Evolutionary conservation across 1,140 invertebrate species (phyloP), one percentile per base, ranked within the genome.

Genomic region (Oncopeltus fasciatus): DNA sequence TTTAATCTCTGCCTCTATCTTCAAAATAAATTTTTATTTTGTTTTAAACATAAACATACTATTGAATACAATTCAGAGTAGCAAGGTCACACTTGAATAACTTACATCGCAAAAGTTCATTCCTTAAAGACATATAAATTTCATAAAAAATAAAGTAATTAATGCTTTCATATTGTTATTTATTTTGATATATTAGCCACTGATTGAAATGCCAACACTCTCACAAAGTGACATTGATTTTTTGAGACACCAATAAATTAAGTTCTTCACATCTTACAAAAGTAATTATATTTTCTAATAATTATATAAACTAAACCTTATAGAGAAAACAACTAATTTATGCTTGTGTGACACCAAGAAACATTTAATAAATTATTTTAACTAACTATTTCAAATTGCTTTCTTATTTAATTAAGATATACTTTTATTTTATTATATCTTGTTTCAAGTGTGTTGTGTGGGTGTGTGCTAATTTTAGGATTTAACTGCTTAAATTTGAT

Each of bases 311-410:
- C n/a, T n/a, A n/a, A n/a, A n/a, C n/a, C n/a, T n/a, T n/a, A n/a
- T n/a, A 24, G 18, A 20, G 18, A 18, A 16, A 44, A 21, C 38
- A 14, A 27, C 26, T 49, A 20, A 57, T 61, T 61, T 61, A 53
- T 57, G 20, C 46, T 53, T 64, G 26, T 61, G 60, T 65, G 64
- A 62, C 68, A 69, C 70, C 70, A 72, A 74, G 75, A 75, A 75
- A 75, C 76, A 76, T 77, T 77, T 11, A 46, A 21, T 27, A 60
- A 53, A 53, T 24, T 53, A 53, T 53, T 53, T 53, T 53, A 53
- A 53, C 49, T n/a, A n/a, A n/a, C n/a, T n/a, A 53, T 53, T 53
- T 53, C 21, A 53, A 53, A 53, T 24, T 8, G 9, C 24, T 53
- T 20, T 53, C 4, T 27, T 53, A 14, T 24, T 24, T 53, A 53